Evolutionary conservation across 2,797 vertebrate genomes (phyloP), one percentile per base, ranked within the genome.

Genomic region (Gymnodraco acuticeps): DNA sequence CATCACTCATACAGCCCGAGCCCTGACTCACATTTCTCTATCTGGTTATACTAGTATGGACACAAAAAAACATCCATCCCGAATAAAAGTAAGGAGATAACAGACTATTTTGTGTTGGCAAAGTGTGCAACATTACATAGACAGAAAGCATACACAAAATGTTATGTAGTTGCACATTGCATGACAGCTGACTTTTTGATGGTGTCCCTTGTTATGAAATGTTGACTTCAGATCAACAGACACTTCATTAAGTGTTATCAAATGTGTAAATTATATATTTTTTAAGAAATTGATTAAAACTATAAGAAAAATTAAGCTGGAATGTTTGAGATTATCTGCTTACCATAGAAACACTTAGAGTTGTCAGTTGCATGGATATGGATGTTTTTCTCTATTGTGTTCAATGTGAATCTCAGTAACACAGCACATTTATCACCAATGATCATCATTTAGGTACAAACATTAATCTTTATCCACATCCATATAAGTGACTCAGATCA

Each of bases 251-350:
- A 12, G 3, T 41, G 31, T 43, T n/a, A 9, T 23, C 17, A 43
- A 54, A 66, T 43, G 61, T 38, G 54, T 55, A 10, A 42, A 14
- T 56, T 46, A 38, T 2, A 41, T 33, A 31, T 50, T 72, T 58
- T 73, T 23, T 13, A 27, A 27, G 17, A 75, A 38, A 64, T 38
- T 20, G 5, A 59, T 33, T 51, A 0, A 42, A 69, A 58, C 69
- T 45, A 46, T 12, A 61, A 50, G 63, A 66, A 54, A 17, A 2
- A 13, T 23, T 31, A 73, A 43, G 58, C 48, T 88, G 92, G 92
- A 94, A 93, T 92, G 91, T 89, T 83, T 69, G 27, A 64, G 47
- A 78, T 76, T 11, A 43, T 75, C 64, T 59, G 11, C 23, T 67
- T 69, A 17, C 2, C 53, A 64, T 59, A 41, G n/a, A 75, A 42